Evolutionary conservation across 2,797 vertebrate species (phyloP).

Genomic region (Mionectes olivaceus): DNA sequence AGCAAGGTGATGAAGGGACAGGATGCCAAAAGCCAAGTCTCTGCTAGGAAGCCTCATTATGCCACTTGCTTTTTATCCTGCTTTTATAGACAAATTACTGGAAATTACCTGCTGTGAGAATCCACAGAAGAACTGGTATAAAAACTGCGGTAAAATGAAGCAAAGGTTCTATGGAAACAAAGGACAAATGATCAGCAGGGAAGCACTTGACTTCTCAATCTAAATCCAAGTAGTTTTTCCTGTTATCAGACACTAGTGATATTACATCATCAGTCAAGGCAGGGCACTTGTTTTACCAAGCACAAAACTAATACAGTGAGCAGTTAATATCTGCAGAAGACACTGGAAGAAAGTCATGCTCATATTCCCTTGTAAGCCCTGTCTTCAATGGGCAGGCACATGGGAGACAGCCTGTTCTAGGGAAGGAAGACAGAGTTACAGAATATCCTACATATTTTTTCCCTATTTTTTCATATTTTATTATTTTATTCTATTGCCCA

Average conservation of each 20-base stretch:
- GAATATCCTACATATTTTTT: fast-evolving
- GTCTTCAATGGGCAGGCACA: neutral
- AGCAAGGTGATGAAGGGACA: neutral
- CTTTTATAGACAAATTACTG: neutral
- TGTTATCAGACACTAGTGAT: neutral
- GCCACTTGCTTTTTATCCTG: neutral
- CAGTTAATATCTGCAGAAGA: neutral
- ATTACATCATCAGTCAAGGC: neutral
- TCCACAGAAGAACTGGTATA: slow-evolving; percentile 99
- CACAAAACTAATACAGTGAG: neutral
- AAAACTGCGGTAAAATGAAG: slow-evolving; percentile 99
- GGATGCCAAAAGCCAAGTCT: neutral
- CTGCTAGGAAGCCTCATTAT: neutral
- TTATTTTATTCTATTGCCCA: neutral
- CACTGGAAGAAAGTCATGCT: neutral
- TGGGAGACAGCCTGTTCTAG: neutral
- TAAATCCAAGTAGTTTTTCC: neutral
- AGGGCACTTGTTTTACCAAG: neutral
- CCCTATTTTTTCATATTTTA: no score
- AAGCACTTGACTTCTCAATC: neutral
- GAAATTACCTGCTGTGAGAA: slow-evolving; percentile 96
- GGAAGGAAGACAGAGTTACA: neutral
- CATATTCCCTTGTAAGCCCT: neutral
- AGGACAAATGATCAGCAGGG: neutral
- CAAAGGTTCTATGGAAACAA: slow-evolving; percentile 90